phyloP scores from a whole-genome alignment of 2,113 vertebrate genomes.

The Alligator mississippiensis region DNA sequence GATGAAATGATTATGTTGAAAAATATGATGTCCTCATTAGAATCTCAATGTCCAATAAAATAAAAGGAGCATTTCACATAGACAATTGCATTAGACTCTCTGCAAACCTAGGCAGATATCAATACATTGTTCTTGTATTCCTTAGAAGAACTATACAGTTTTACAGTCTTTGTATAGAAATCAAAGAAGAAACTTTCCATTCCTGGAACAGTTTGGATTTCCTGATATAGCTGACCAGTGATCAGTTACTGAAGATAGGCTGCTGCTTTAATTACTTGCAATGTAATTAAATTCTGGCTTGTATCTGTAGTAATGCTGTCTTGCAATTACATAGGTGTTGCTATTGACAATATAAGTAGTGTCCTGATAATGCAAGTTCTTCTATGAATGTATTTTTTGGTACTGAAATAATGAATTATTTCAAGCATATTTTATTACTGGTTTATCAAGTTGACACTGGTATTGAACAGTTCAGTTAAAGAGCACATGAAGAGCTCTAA shows the following conservation, averaged over 20 bases:
- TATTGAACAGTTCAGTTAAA: not conserved
- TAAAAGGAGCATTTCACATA: not conserved
- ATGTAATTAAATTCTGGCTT: not conserved
- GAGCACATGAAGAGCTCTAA: not conserved
- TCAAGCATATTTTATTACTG: not conserved
- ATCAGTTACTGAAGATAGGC: not conserved
- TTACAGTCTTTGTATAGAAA: not conserved
- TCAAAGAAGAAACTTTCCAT: not conserved
- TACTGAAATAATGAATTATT: conserved; percentile 10
- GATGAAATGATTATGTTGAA: not conserved
- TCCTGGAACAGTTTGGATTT: not conserved
- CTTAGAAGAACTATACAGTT: no score
- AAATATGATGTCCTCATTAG: not conserved
- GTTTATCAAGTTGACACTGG: not conserved
- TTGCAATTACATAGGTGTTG: not conserved
- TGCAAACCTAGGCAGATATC: not conserved
- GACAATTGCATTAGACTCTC: not conserved
- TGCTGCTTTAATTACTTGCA: not conserved
- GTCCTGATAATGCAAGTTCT: not conserved
- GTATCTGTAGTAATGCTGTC: not conserved
- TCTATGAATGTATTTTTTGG: not conserved
- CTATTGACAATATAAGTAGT: not conserved
- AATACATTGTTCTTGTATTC: not conserved
- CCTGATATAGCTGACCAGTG: not conserved
- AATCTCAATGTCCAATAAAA: no score